Evolutionary conservation across 2,113 vertebrate genomes (phyloP), one percentile per base, ranked within the genome.

Genomic region (Sinosuthora webbiana): DNA sequence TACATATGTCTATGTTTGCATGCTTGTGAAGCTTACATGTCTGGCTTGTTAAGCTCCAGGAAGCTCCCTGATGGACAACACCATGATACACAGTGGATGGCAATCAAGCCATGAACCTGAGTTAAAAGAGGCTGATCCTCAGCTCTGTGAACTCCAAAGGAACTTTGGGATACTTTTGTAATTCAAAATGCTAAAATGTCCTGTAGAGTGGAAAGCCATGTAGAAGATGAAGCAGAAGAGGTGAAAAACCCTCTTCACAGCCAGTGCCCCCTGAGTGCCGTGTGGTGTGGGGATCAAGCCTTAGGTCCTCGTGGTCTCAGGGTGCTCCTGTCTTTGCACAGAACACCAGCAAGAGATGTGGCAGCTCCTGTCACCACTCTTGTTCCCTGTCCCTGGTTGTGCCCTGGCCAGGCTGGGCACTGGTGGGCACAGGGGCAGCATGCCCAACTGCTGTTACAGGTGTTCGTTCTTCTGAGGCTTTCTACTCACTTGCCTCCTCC

Each of bases 1-100:
- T 93, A 95, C 83, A 91, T 95, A 83, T 22, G 86, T 78, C 83
- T 91, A 13, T 83, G 94, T 92, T 90, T 88, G 67, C 94, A 55
- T 76, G 76, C 90, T 60, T 93, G 77, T 91, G 89, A 89, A 89
- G 80, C 50, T 73, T 87, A 22, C 9, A 7, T 60, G 71, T 78
- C 87, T 87, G 93, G 31, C 74, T 90, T 69, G 45, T 76, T 95
- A 93, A 95, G 70, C 77, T 85, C 37, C 94, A 76, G 79, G 62
- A 92, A 91, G 84, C 45, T 93, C 86, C 73, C 67, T 95, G 83
- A 82, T 80, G 76, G 92, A 81, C 88, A 85, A 57, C 6, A 1
- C 44, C 37, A 6, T 21, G 39, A 41, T 37, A 63, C 5, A 20
- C 19, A 21, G 33, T 17, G 53, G 47, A 71, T 18, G 56, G 44